Evolutionary conservation across 2,113 vertebrate genomes (phyloP).

Genomic region (Catharus minimus): DNA sequence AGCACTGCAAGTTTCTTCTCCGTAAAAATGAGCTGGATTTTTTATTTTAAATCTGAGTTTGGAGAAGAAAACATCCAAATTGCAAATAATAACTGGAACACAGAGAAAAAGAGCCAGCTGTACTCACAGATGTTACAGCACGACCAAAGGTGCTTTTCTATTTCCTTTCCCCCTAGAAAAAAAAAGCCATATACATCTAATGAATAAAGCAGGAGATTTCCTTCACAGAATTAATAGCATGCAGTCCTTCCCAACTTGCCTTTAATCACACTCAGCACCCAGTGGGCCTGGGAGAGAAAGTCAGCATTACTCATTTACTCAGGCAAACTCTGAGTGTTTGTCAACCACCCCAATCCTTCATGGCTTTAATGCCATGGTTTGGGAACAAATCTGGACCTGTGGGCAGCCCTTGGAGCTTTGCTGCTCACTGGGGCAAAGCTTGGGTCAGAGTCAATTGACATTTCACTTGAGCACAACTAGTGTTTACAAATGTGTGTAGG

Average conservation of each 20-base stretch:
- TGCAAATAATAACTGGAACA: slow-evolving; percentile 31
- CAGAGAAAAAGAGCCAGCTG: slow-evolving; percentile 28
- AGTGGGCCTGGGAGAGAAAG: slow-evolving; percentile 4
- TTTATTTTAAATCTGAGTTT: not conserved
- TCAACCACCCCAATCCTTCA: not conserved
- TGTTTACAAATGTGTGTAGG: not conserved
- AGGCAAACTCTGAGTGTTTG: not conserved
- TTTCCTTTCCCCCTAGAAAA: slow-evolving; percentile 12
- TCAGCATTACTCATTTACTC: not conserved
- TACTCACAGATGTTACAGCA: slow-evolving; percentile 46
- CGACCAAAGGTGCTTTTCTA: slow-evolving; percentile 36
- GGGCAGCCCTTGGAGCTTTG: not conserved
- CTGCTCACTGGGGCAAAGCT: not conserved
- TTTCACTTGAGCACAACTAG: not conserved
- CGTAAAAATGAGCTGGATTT: not conserved
- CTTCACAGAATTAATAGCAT: slow-evolving; percentile 41
- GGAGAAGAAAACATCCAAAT: slow-evolving; percentile 50
- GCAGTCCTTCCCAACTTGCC: not conserved
- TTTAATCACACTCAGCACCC: slow-evolving; percentile 48
- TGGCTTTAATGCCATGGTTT: rapidly evolving
- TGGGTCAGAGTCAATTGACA: not conserved
- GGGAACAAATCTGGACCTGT: not conserved
- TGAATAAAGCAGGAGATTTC: slow-evolving; percentile 46
- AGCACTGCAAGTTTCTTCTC: not conserved
- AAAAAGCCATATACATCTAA: not conserved